phyloP scores from a whole-genome alignment of 1,140 invertebrate species.

The Caligus rogercresseyi region DNA sequence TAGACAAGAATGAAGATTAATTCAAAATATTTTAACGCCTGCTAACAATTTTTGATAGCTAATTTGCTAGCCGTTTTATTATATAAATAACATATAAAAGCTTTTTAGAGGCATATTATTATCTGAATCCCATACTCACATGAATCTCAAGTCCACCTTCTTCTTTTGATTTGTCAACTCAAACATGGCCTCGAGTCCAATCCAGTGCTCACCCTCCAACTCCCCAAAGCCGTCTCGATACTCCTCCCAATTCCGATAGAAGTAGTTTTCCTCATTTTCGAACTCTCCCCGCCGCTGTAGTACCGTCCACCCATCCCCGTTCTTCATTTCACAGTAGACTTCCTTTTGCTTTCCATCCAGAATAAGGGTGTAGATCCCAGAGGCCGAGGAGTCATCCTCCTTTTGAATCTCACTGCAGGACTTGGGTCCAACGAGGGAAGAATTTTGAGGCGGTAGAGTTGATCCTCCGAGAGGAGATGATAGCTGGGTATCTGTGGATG shows the following conservation, averaged over 20 bases:
- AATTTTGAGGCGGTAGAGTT: neutral
- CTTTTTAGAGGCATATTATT: neutral
- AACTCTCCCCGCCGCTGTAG: slow-evolving; percentile 25
- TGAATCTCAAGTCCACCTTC: neutral
- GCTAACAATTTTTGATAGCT: no score
- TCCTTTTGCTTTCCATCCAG: neutral
- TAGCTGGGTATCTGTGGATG: no score
- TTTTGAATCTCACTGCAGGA: neutral
- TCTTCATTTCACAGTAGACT: slow-evolving; percentile 21
- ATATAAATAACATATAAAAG: neutral
- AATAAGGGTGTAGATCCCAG: neutral
- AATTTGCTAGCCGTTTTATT: no score
- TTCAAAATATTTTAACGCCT: no score
- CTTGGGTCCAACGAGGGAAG: neutral
- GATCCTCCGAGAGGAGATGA: no score
- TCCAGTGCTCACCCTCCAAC: slow-evolving; percentile 23
- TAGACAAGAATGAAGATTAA: no score
- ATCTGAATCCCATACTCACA: neutral
- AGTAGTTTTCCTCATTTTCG: slow-evolving; percentile 21
- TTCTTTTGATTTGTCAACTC: slow-evolving; percentile 1
- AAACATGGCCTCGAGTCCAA: slow-evolving; percentile 9
- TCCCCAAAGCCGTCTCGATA: slow-evolving; percentile 36
- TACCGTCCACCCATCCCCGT: slow-evolving; percentile 28
- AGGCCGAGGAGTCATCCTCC: neutral
- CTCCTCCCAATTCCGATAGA: slow-evolving; percentile 31